A percentile compares a stretch with the other conserved stretches of the same genome.
Evolutionary conservation across 2,113 vertebrate genomes (phyloP).

Genomic region (Galemys pyrenaicus): DNA sequence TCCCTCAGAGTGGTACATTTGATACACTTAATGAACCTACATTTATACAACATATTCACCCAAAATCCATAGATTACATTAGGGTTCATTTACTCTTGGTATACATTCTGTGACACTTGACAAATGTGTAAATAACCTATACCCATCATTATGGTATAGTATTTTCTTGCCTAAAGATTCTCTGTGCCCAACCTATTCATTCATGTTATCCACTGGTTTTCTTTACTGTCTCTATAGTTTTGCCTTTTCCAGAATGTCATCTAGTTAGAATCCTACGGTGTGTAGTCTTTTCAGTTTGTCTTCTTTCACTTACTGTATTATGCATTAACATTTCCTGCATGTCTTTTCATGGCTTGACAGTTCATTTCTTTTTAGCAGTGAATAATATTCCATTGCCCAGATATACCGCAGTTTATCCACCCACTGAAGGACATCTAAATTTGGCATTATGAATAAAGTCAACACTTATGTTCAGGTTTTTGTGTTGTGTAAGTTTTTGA

Average conservation of each 20-base stretch:
- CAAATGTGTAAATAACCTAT: too few species aligned
- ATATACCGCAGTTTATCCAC: too few species aligned
- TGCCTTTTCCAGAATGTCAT: too few species aligned
- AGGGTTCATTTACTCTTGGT: background rate
- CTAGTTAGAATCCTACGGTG: too few species aligned
- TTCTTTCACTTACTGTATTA: too few species aligned
- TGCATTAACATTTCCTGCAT: too few species aligned
- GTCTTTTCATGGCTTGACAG: too few species aligned
- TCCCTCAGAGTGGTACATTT: background rate
- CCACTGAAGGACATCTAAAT: background rate
- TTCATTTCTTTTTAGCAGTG: too few species aligned
- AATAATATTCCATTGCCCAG: too few species aligned
- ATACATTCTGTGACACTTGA: background rate
- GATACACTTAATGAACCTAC: background rate
- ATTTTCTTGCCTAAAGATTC: background rate
- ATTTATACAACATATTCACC: background rate
- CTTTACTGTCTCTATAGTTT: background rate
- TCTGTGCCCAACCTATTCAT: background rate
- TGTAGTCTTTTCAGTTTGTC: too few species aligned
- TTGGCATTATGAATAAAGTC: background rate
- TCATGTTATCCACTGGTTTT: background rate
- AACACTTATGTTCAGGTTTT: background rate
- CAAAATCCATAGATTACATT: background rate
- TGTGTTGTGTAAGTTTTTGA: background rate
- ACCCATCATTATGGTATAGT: background rate